Percentiles rank a stretch among this genome's conserved stretches.
These are phyloP conservation scores for Strix uralensis DNA, from an alignment of 2,113 vertebrate species.

Conservation along the genomic window DNA sequence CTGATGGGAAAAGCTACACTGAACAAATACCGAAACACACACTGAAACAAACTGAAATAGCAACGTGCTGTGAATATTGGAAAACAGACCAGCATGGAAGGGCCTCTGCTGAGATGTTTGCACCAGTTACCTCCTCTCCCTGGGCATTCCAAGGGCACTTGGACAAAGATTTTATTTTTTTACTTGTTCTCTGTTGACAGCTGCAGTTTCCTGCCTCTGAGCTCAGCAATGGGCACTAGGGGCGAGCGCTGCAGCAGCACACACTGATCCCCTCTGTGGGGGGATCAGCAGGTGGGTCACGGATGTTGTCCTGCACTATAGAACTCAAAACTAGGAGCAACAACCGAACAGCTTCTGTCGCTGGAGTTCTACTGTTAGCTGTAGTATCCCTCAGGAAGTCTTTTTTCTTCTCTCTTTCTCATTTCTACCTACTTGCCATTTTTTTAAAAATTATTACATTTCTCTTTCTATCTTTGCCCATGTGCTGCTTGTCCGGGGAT, in stretches of 20 bases:
- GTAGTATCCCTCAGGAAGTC: background rate
- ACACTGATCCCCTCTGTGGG: fast-evolving
- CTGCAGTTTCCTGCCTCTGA: background rate
- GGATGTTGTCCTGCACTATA: background rate
- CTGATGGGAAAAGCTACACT: conserved; percentile 65
- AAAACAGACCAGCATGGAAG: background rate
- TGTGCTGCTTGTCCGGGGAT: background rate
- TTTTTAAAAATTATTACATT: background rate
- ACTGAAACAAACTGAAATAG: fast-evolving
- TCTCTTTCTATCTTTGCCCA: background rate
- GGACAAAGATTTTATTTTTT: background rate
- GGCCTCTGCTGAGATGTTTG: background rate
- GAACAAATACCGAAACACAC: background rate
- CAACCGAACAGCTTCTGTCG: background rate
- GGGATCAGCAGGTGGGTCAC: background rate
- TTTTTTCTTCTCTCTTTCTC: background rate
- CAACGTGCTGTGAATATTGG: background rate
- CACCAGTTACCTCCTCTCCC: background rate
- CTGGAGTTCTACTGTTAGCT: background rate
- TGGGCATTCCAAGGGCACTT: background rate
- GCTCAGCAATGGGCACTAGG: background rate
- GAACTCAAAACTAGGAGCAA: background rate
- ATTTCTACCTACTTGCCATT: background rate
- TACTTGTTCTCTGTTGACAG: background rate
- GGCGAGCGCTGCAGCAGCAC: background rate